Conservation (phyloP, 2,797 vertebrate genomes). For the Enteromius fasciolatus region DNA sequence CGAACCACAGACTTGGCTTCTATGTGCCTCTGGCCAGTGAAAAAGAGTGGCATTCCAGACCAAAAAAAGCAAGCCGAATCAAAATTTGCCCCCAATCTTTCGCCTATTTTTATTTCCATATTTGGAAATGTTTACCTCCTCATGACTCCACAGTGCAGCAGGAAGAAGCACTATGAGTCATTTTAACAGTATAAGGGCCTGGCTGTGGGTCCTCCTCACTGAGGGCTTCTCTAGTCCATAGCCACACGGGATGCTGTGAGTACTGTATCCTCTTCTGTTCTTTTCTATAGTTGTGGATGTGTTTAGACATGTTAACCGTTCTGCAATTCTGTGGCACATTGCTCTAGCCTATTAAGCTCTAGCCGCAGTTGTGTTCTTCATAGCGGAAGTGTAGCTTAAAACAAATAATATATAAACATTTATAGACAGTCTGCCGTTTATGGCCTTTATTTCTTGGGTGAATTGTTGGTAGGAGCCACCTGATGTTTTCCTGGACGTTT, state of each 20-base stretch:
- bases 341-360: background rate
- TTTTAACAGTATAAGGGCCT: constrained; percentile 74
- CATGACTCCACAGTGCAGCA: constrained; percentile 87
- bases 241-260: constrained; percentile 71
- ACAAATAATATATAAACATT: background rate
- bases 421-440: background rate
- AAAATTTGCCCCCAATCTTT: constrained; percentile 88
- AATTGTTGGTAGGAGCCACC: background rate
- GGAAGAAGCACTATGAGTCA: constrained; percentile 91
- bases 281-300: constrained; percentile 13
- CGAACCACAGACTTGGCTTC: constrained; percentile 76
- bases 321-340: background rate
- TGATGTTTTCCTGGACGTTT: background rate
- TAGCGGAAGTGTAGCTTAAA: background rate
- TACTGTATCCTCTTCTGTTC: constrained; percentile 64
- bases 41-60: constrained; percentile 76
- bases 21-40: constrained; percentile 69
- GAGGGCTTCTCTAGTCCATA: constrained; percentile 63
- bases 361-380: background rate
- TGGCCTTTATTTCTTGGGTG: constrained; percentile 17
- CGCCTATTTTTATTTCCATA: constrained; percentile 93
- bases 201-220: constrained; percentile 68
- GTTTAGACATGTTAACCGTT: constrained; percentile 3
- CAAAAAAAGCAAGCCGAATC: constrained; percentile 80
- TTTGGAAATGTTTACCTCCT: constrained; percentile 99